A percentile compares a stretch with the other conserved stretches of the same genome.
Conservation (phyloP, 1,140 invertebrate genomes). For the Drosophila nebulosa region DNA sequence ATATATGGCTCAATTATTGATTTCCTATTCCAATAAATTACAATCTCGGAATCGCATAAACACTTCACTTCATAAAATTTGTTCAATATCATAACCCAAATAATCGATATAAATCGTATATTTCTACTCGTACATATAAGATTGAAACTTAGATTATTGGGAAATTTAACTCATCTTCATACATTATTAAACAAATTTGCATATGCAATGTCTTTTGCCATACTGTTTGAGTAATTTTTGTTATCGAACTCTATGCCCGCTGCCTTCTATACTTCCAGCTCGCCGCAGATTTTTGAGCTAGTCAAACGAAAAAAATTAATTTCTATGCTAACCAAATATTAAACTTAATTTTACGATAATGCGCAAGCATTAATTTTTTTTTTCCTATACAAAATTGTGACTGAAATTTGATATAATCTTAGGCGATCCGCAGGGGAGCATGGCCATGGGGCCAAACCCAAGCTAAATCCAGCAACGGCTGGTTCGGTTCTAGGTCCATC, state of each 20-base stretch:
- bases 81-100: no score
- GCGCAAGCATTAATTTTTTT: conserved; percentile 32
- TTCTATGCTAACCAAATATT: conserved; percentile 71
- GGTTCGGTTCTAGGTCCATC: conserved; percentile 22
- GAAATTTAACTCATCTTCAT: no score
- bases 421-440: conserved; percentile 31
- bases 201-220: not conserved
- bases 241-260: not conserved
- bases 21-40: no score
- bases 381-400: conserved; percentile 20
- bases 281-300: conserved; percentile 2
- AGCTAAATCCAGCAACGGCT: not conserved
- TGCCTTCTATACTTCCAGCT: not conserved
- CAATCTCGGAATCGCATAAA: no score
- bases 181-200: no score
- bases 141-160: no score
- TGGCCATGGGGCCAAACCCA: conserved; percentile 6
- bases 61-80: no score
- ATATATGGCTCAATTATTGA: no score
- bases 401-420: conserved; percentile 49
- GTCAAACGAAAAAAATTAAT: conserved; percentile 46
- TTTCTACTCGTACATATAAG: no score
- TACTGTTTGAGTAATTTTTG: conserved; percentile 5
- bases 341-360: conserved; percentile 75
- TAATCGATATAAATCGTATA: no score